Evolutionary conservation across 2,888 invertebrate genomes (phyloP).

Genomic region (Macrophya alboannulata): DNA sequence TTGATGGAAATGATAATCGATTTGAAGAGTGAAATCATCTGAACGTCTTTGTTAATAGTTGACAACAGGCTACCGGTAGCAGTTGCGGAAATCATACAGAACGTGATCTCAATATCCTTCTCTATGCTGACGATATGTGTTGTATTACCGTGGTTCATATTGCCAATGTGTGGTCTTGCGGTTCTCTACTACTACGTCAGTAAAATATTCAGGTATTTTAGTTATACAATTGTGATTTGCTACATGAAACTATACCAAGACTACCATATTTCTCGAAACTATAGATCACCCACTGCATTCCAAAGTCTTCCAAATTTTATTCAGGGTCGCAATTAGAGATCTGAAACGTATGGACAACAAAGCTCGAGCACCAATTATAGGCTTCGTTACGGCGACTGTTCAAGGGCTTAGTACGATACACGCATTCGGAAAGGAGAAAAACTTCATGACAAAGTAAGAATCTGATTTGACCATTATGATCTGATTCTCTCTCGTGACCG

Average conservation of each 20-base stretch:
- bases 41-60: constrained; percentile 69
- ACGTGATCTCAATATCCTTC: constrained; percentile 80
- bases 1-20: no score
- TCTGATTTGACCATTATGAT: not conserved
- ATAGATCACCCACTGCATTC: not conserved
- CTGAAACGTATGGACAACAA: constrained; percentile 83
- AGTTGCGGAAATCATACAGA: constrained; percentile 83
- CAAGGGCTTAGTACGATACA: constrained; percentile 84
- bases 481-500: not conserved
- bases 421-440: constrained; percentile 83
- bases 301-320: not conserved
- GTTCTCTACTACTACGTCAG: constrained; percentile 78
- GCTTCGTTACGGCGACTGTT: constrained; percentile 82
- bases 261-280: no score
- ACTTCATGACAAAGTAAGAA: constrained; percentile 80
- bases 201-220: constrained; percentile 77
- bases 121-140: constrained; percentile 81
- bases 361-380: constrained; percentile 83
- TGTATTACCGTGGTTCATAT: constrained; percentile 81
- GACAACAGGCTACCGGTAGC: constrained; percentile 83
- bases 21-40: no score
- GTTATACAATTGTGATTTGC: not conserved
- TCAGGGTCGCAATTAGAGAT: constrained; percentile 80
- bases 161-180: constrained; percentile 80
- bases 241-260: not conserved